Evolutionary conservation across 1,140 invertebrate genomes (phyloP), one percentile per base, ranked within the genome.

Genomic region (Drosophila seguyi): DNA sequence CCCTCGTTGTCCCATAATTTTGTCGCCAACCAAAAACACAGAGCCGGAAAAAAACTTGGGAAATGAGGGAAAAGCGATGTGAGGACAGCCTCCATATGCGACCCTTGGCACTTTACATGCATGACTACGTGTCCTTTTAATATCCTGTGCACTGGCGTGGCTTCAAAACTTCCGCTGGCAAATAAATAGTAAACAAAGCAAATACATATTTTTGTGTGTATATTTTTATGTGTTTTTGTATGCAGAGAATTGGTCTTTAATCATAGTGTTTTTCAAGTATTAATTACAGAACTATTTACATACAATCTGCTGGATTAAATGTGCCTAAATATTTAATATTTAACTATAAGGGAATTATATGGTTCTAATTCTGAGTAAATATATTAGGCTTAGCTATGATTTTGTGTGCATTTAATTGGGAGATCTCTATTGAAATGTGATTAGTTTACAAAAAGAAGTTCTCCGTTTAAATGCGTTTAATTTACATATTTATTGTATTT

Each of bases 41-140:
- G 25, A 50, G 22, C 1, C 0, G 13, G 3, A 47, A 44, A 42
- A 59, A 39, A 29, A 20, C 20, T n/a, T 11, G 20, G 18, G 4
- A 62, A 52, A 71, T 50, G 38, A 25, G 52, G 10, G 44, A 41
- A 59, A 36, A 39, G n/a, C 67, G 45, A 60, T 29, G 16, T 10
- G 66, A 38, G 57, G 72, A 88, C 76, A 83, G 72, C 38, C 60
- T 71, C 56, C 84, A 84, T 88, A 84, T 88, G 84, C 71, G 69
- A 66, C 83, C 61, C 69, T 75, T 74, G 72, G 84, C 76, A 80
- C 67, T 88, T 80, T 73, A 77, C 76, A 88, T 83, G 83, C 83
- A 77, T 83, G 83, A 88, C 76, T 88, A 88, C 84, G 65, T 84
- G 80, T 88, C 76, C 84, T 84, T 87, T 88, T 87, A 88, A 87